These are phyloP conservation scores for Phyllotreta striolata DNA, from an alignment of 2,888 invertebrate genomes.

Conservation along the genomic window DNA sequence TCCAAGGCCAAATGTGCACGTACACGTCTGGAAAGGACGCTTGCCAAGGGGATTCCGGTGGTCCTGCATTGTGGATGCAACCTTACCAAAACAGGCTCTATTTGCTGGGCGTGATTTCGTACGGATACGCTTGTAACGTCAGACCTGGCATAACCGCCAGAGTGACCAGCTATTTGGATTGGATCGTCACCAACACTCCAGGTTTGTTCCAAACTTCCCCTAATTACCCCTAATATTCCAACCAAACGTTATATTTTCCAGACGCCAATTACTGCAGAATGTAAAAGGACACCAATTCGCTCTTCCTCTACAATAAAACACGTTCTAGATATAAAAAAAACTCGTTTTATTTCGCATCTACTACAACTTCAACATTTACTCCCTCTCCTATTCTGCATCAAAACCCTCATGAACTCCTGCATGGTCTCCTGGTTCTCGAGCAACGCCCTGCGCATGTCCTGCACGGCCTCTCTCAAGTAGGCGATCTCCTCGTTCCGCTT, in stretches of 20 bases:
- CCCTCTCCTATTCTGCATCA: conserved; percentile 46
- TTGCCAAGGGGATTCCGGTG: conserved; percentile 52
- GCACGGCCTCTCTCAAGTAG: conserved; percentile 71
- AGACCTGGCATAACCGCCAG: conserved; percentile 66
- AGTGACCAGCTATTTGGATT: conserved; percentile 64
- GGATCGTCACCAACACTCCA: conserved; percentile 61
- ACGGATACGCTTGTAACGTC: conserved; percentile 65
- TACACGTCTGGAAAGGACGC: conserved; percentile 48
- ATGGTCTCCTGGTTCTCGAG: conserved; percentile 48
- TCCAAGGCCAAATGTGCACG: conserved; percentile 52
- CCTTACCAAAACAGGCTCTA: conserved; percentile 56
- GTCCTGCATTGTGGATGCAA: conserved; percentile 62
- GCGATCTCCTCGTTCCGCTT: conserved; percentile 74
- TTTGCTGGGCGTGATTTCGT: conserved; percentile 65
- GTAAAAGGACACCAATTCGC: conserved; percentile 10
- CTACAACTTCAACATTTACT: conserved; percentile 32
- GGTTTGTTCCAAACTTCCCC: conserved; percentile 29
- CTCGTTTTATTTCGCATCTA: not conserved
- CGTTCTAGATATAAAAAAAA: not conserved
- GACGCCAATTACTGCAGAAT: conserved; percentile 51
- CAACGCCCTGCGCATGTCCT: conserved; percentile 62
- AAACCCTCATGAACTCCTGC: conserved; percentile 53
- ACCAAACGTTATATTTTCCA: conserved; percentile 41
- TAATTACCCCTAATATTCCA: not conserved
- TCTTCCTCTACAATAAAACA: not conserved